Conservation (phyloP, 1,140 invertebrate genomes). For the Philaenus spumarius region DNA sequence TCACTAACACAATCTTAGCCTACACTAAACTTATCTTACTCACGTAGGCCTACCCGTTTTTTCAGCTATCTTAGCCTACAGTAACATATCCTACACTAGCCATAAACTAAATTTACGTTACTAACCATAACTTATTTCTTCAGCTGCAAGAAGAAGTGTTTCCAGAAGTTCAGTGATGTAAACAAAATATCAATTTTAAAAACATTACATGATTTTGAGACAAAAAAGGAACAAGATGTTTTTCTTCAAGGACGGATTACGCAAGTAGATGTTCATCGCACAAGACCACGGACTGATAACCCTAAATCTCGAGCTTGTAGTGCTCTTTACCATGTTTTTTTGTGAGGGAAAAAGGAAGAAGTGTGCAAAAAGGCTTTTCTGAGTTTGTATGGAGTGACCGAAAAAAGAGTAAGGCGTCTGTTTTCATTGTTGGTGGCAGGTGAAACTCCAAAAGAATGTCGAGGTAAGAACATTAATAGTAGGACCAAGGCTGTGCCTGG, state of each 20-base stretch:
- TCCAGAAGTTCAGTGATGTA: too few species aligned
- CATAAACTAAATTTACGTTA: too few species aligned
- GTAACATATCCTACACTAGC: too few species aligned
- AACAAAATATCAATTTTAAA: too few species aligned
- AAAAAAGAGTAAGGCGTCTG: constrained; percentile 1
- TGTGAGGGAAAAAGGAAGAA: background rate
- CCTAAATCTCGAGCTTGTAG: too few species aligned
- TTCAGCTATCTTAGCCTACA: too few species aligned
- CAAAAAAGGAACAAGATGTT: background rate
- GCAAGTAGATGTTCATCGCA: background rate
- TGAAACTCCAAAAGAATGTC: constrained; percentile 1
- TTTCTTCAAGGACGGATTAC: background rate
- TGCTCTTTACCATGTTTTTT: background rate
- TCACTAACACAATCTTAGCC: too few species aligned
- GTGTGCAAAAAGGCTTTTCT: background rate
- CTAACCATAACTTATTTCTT: too few species aligned
- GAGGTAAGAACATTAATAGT: constrained; percentile 6
- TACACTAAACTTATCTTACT: too few species aligned
- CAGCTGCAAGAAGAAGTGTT: background rate
- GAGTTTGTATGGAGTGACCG: background rate
- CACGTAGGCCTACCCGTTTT: too few species aligned
- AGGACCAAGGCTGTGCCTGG: constrained; percentile 2
- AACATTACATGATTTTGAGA: too few species aligned
- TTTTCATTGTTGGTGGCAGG: background rate
- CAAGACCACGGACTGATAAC: background rate